These are phyloP conservation scores for Halcyon malimbica DNA, from an alignment of 2,113 vertebrate species.

Conservation along the genomic window DNA sequence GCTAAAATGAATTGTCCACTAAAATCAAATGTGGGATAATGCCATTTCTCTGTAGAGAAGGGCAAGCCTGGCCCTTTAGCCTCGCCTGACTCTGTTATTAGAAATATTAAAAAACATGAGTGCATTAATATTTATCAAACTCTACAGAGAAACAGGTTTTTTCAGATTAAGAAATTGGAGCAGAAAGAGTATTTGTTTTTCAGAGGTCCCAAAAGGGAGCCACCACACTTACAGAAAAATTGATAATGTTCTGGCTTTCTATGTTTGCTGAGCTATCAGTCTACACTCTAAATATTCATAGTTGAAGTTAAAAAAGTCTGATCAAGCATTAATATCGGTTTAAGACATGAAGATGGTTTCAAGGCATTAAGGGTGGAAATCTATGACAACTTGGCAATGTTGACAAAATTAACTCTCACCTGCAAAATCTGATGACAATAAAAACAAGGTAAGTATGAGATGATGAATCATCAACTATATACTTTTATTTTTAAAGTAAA, in stretches of 20 bases:
- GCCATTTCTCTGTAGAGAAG: not conserved
- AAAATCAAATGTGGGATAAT: not conserved
- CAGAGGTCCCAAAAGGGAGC: not conserved
- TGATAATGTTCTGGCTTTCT: not conserved
- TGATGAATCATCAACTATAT: not conserved
- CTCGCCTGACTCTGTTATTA: not conserved
- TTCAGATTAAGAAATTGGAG: not conserved
- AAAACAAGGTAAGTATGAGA: not conserved
- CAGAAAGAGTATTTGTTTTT: not conserved
- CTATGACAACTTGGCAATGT: not conserved
- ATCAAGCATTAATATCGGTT: not conserved
- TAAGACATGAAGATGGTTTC: not conserved
- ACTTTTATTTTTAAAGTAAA: not conserved
- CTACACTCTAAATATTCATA: not conserved
- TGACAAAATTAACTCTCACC: not conserved
- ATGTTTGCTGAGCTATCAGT: not conserved
- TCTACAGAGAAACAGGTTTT: not conserved
- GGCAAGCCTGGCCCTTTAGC: not conserved
- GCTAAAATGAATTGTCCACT: not conserved
- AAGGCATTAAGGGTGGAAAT: not conserved
- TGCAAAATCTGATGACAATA: not conserved
- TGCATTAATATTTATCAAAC: not conserved
- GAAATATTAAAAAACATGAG: not conserved
- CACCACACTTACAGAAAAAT: not conserved
- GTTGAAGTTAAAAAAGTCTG: not conserved